Evolutionary conservation across 2,113 vertebrate genomes (phyloP).

Genomic region (Protomyctophum bolini): DNA sequence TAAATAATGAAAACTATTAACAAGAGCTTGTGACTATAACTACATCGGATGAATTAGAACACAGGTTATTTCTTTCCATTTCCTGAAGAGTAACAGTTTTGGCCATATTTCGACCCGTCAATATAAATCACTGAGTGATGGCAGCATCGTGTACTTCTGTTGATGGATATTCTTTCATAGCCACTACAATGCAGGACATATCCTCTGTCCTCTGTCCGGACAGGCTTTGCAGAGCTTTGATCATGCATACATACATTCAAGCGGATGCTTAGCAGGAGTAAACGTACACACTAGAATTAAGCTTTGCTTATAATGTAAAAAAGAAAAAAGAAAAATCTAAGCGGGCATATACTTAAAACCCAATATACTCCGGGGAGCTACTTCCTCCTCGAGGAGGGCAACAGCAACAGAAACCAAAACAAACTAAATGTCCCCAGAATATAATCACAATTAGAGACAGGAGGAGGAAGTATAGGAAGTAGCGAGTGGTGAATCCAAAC

Average conservation of each 20-base stretch:
- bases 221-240: constrained; percentile 15
- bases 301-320: constrained; percentile 41
- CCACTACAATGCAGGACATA: neutral
- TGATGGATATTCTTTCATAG: constrained; percentile 7
- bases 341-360: constrained; percentile 70
- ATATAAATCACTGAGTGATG: neutral
- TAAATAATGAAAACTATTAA: too few species aligned
- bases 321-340: constrained; percentile 53
- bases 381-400: constrained; percentile 38
- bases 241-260: constrained; percentile 38
- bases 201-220: neutral
- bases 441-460: constrained; percentile 73
- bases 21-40: too few species aligned
- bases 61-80: too few species aligned
- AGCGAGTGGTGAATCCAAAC: constrained; percentile 79
- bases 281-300: constrained; percentile 48
- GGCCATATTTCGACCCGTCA: too few species aligned
- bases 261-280: constrained; percentile 23
- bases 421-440: constrained; percentile 73
- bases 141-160: neutral
- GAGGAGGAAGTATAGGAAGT: constrained; percentile 66
- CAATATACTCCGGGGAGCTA: constrained; percentile 50
- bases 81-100: too few species aligned
- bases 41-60: too few species aligned
- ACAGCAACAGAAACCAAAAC: constrained; percentile 76